A percentile compares a stretch with the other conserved stretches of the same genome.
These are phyloP conservation scores for Ferrisia virgata DNA, from an alignment of 2,888 invertebrate species.

Conservation along the genomic window DNA sequence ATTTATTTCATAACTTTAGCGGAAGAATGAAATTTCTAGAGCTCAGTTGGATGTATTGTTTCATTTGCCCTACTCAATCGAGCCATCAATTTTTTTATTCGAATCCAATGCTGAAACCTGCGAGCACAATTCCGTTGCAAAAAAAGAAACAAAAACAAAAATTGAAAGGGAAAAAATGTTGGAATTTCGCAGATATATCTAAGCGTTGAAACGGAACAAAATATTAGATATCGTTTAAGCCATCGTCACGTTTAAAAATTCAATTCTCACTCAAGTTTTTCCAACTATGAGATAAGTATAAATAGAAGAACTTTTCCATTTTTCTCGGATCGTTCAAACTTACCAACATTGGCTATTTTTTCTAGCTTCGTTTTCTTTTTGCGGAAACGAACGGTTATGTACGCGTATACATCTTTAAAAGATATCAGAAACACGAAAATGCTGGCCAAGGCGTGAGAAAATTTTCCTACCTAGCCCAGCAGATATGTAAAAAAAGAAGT, in stretches of 20 bases:
- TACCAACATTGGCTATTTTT: background rate
- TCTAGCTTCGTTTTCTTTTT: background rate
- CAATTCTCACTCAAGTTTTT: background rate
- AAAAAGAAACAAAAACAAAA: no score
- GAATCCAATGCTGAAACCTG: no score
- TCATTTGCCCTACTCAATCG: no score
- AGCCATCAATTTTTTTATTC: no score
- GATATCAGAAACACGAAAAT: background rate
- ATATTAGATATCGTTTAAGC: background rate
- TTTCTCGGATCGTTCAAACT: background rate
- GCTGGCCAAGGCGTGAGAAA: background rate
- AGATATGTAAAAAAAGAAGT: constrained; percentile 15
- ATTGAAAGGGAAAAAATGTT: no score
- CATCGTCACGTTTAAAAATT: constrained; percentile 1
- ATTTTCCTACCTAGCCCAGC: background rate
- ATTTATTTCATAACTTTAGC: no score
- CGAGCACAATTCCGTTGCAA: no score
- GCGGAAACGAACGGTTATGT: constrained; percentile 11
- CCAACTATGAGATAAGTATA: background rate
- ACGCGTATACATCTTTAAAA: background rate
- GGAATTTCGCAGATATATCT: no score
- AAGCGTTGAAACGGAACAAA: background rate
- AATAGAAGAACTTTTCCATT: background rate
- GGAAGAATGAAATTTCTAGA: no score
- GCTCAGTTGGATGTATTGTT: no score